phyloP scores from a whole-genome alignment of 2,113 vertebrate genomes.

The Lagopus leucura region DNA sequence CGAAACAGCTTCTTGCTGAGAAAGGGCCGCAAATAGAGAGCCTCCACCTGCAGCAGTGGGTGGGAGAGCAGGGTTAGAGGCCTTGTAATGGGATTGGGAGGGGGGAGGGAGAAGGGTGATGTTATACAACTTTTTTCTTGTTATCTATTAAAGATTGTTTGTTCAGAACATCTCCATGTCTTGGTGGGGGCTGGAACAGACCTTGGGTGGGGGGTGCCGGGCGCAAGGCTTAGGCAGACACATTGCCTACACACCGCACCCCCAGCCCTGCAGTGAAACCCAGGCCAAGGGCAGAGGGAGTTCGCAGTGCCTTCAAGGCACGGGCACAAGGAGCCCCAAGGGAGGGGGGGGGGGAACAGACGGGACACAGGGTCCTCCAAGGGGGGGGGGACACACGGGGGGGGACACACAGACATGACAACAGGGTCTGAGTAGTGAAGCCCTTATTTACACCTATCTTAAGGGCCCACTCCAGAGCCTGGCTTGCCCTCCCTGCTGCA shows the following conservation, averaged over 20 bases:
- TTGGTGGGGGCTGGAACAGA: too few species aligned
- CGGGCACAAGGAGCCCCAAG: too few species aligned
- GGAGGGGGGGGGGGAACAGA: too few species aligned
- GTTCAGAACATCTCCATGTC: neutral
- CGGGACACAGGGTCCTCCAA: too few species aligned
- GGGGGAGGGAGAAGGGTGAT: neutral
- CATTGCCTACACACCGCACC: too few species aligned
- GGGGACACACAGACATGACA: too few species aligned
- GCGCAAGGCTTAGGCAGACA: too few species aligned
- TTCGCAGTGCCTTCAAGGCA: too few species aligned
- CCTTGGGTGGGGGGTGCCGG: too few species aligned
- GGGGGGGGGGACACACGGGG: neutral
- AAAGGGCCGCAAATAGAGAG: neutral
- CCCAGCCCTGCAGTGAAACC: too few species aligned
- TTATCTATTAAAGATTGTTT: neutral
- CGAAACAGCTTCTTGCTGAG: fast-evolving
- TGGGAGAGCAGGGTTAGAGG: neutral
- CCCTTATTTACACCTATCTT: neutral
- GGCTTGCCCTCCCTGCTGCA: fast-evolving
- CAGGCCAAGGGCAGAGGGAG: too few species aligned
- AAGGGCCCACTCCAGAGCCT: fast-evolving
- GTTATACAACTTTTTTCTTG: neutral
- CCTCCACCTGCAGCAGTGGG: fast-evolving
- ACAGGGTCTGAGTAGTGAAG: neutral
- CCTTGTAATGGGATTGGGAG: too few species aligned